Percentiles rank a stretch among this genome's conserved stretches.
These are phyloP conservation scores for Epinephelus lanceolatus DNA, from an alignment of 2,113 vertebrate genomes.

Conservation along the genomic window DNA sequence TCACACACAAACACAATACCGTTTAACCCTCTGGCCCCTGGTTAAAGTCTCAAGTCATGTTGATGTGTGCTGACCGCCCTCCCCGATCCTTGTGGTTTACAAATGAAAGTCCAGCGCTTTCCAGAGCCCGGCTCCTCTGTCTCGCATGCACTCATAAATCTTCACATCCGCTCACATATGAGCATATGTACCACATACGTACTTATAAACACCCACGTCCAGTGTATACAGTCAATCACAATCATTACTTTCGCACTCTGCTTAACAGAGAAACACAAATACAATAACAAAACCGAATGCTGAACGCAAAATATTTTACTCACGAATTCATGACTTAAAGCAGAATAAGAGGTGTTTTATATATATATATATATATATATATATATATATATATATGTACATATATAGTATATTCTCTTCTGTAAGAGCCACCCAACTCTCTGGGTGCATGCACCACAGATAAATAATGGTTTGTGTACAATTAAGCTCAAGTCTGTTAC, in stretches of 20 bases:
- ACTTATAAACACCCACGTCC: neutral
- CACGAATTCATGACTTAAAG: neutral
- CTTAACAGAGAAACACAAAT: too few relatives aligned
- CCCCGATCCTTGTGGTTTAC: constrained; percentile 1
- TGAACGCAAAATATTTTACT: neutral
- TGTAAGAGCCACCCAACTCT: too few relatives aligned
- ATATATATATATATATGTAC: too few relatives aligned
- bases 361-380: too few relatives aligned
- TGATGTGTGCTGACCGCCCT: neutral
- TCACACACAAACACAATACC: neutral
- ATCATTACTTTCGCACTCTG: too few relatives aligned
- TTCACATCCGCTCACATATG: neutral
- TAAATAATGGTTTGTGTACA: neutral
- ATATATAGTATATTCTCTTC: too few relatives aligned
- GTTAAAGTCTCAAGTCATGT: constrained; percentile 7
- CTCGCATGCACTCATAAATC: neutral
- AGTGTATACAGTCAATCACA: neutral
- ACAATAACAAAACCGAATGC: too few relatives aligned
- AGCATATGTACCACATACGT: neutral
- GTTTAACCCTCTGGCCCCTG: constrained; percentile 6
- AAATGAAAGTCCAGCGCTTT: neutral
- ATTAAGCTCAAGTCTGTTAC: neutral
- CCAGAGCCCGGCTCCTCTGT: neutral
- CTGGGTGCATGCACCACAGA: neutral
- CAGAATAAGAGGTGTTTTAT: too few relatives aligned